Percentiles rank a stretch among this genome's conserved stretches.
Conservation (phyloP, 2,113 vertebrate genomes). For the Otus sunia region DNA sequence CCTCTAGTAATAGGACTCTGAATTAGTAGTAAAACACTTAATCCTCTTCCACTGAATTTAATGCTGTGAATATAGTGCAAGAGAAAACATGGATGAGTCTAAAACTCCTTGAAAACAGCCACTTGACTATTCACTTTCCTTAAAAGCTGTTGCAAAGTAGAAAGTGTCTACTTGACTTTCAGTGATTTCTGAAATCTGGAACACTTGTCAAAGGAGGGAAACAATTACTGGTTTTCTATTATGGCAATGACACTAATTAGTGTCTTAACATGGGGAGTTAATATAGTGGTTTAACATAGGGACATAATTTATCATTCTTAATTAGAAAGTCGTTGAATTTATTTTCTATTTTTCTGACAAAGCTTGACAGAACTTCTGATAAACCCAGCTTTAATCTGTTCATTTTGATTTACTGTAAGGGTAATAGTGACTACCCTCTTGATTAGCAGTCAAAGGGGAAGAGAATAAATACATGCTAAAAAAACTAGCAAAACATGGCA, state of each 20-base stretch:
- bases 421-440: neutral
- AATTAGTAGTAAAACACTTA: constrained; percentile 27
- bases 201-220: neutral
- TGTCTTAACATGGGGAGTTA: neutral
- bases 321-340: neutral
- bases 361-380: neutral
- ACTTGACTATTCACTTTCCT: neutral
- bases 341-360: neutral
- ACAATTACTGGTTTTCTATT: neutral
- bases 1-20: neutral
- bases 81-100: neutral
- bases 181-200: neutral
- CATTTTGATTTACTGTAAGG: neutral
- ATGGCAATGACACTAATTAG: neutral
- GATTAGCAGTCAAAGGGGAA: neutral
- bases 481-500: neutral
- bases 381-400: neutral
- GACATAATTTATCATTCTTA: neutral
- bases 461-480: neutral
- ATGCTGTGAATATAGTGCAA: neutral
- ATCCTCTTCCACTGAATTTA: constrained; percentile 8
- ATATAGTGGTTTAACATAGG: neutral
- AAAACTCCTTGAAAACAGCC: neutral
- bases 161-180: neutral
- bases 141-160: neutral